Evolutionary conservation across 2,888 invertebrate species (phyloP), one percentile per base, ranked within the genome.

Genomic region (Merodon equestris): DNA sequence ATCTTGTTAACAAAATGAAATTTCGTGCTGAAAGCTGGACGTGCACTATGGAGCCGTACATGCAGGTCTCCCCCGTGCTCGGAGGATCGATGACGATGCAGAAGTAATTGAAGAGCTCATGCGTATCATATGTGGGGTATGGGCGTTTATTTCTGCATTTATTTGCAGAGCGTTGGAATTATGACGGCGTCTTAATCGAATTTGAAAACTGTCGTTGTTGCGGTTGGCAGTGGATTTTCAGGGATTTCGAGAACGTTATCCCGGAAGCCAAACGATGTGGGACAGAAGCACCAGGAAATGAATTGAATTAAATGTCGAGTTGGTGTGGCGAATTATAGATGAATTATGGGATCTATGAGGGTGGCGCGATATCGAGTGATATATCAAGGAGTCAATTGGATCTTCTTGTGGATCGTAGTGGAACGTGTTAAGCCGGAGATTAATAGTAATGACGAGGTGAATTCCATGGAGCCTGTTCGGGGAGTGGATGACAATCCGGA

Each of bases 1-100:
- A 79, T 79, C 74, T 64, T 63, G 79, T 79, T 79, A 79, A 79
- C 79, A 68, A 79, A 79, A 61, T 70, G 64, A 58, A 70, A 74
- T 70, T 56, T 70, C 64, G 68, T 54, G 74, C 58, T 76, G 76
- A 76, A 76, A 76, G 71, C 71, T 76, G 71, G 60, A 45, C 54
- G 54, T 40, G 48, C 42, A n/a, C 40, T 40, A 42, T 50, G 51
- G 42, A 17, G 34, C 27, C 40, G 61, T 48, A n/a, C 40, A 56
- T 19, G 38, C 7, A n/a, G 27, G 27, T 42, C 18, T n/a, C 27
- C 27, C 3, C 2, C 27, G 27, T 27, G 27, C 7, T 4, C 27
- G 27, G 27, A 27, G 27, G 27, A 27, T 27, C 27, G 2, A 27
- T 27, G 27, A 7, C 7, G 7, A 7, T 27, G 27, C 3, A 27